phyloP scores from a whole-genome alignment of 92 coral and sea anemone species.

The Micromussa lordhowensis region DNA sequence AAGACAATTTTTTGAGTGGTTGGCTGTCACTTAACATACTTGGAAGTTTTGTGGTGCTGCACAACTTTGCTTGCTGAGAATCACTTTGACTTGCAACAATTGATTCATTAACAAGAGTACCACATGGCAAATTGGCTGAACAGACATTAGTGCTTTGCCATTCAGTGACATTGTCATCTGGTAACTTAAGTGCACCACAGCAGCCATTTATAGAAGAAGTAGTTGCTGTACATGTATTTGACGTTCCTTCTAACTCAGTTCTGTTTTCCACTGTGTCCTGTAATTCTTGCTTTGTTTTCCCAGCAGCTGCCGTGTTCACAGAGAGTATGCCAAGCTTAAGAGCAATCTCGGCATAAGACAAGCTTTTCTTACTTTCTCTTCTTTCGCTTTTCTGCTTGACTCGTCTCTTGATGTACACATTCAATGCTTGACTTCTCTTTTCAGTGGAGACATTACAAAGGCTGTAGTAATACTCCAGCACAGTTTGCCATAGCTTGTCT shows the following conservation, averaged over 20 bases:
- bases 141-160: not conserved
- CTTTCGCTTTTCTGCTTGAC: conserved; percentile 38
- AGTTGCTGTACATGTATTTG: conserved; percentile 12
- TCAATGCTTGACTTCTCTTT: conserved; percentile 60
- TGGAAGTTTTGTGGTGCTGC: not conserved
- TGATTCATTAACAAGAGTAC: not conserved
- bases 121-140: not conserved
- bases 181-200: not conserved
- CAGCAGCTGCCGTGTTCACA: not conserved
- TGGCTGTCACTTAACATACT: not conserved
- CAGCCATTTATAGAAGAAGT: not conserved
- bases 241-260: not conserved
- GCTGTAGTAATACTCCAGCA: conserved; percentile 88
- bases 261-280: not conserved
- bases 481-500: conserved; percentile 90
- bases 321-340: conserved; percentile 63
- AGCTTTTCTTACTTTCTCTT: conserved; percentile 48
- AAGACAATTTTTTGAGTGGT: not conserved
- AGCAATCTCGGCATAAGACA: conserved; percentile 85
- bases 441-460: conserved; percentile 71
- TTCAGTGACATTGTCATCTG: not conserved
- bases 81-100: not conserved
- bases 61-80: not conserved
- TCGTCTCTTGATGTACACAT: conserved; percentile 73
- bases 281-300: not conserved